Evolutionary conservation across 2,113 vertebrate species (phyloP).

Genomic region (Carettochelys insculpta): DNA sequence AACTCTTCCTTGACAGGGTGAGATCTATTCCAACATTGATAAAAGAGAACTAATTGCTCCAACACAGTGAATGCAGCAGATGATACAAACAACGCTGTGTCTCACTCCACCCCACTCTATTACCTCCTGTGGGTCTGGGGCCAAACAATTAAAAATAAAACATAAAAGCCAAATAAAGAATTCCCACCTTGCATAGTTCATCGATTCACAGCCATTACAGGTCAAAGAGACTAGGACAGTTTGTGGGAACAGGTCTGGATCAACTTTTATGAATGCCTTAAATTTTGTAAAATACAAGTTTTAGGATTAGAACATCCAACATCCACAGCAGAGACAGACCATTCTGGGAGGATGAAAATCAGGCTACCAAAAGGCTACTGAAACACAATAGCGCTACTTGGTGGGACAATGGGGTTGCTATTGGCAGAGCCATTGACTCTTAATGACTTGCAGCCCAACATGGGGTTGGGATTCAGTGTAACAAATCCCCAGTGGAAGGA

Average conservation of each 20-base stretch:
- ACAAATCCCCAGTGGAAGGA: not conserved
- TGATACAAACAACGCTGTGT: too few species aligned
- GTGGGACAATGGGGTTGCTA: not conserved
- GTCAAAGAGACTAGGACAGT: not conserved
- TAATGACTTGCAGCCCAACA: not conserved
- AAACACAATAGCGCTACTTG: not conserved
- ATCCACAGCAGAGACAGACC: not conserved
- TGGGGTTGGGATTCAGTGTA: not conserved
- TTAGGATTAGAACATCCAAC: not conserved
- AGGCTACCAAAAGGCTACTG: not conserved
- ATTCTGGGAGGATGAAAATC: conserved; percentile 22
- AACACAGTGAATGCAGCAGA: too few species aligned
- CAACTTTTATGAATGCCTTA: not conserved
- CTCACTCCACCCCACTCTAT: too few species aligned
- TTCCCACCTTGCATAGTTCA: too few species aligned
- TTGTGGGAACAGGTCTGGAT: not conserved
- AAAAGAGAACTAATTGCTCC: too few species aligned
- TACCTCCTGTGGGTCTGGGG: too few species aligned
- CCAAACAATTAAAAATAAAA: too few species aligned
- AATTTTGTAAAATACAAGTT: not conserved
- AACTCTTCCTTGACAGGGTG: too few species aligned
- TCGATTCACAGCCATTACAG: not conserved
- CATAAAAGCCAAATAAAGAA: too few species aligned
- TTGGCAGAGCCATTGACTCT: not conserved
- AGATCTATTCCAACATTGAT: too few species aligned